Base-by-base conservation (phyloP, 2,888 invertebrate species). In the Diarsia dahlii region DNA sequence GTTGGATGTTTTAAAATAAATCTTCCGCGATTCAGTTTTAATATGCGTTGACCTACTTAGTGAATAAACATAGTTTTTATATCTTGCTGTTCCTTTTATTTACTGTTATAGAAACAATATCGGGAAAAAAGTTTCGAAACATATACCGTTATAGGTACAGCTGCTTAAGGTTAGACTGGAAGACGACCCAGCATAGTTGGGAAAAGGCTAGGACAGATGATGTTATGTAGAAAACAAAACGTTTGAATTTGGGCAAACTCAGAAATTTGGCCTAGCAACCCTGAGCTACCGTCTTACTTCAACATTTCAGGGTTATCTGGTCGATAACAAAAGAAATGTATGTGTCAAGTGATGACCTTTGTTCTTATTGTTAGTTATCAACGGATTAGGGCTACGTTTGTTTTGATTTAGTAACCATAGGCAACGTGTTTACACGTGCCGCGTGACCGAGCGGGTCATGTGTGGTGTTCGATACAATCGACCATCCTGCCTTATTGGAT, bases 301-400 rank as follows among this genome's bases (percentile, higher is more conserved):
- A 69, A 71, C 76, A 77, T 86, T 85, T 84, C 77, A 79, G 80
- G 78, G 75, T 74, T 84, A 80, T 87, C 81, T 65, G 39, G 13
- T 3, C 15, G 72, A 74, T 74, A 76, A 85, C 58, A 74, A 74
- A 71, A 66, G 69, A 68, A 81, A 80, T 86, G 62, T 66, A 39
- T 58, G 75, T 76, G 69, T 70, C 62, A 48, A 76, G 54, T 63
- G 69, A 56, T 81, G 81, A 84, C 68, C 77, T 86, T 74, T 86
- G 69, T 60, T 65, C 85, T 67, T 28, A 28, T 28, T 76, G 63
- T 56, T 64, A 15, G 62, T 60, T 76, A 78, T 79, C 67, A 18
- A 5, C 12, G 60, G 69, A 82, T 82, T 66, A 83, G 78, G 52
- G 52, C 62, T 54, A 18, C n/a, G 48, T 63, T 58, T 77, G 82